Evolutionary conservation across 2,888 invertebrate species (phyloP), one percentile per base, ranked within the genome.

Genomic region (Copidosoma aretas): DNA sequence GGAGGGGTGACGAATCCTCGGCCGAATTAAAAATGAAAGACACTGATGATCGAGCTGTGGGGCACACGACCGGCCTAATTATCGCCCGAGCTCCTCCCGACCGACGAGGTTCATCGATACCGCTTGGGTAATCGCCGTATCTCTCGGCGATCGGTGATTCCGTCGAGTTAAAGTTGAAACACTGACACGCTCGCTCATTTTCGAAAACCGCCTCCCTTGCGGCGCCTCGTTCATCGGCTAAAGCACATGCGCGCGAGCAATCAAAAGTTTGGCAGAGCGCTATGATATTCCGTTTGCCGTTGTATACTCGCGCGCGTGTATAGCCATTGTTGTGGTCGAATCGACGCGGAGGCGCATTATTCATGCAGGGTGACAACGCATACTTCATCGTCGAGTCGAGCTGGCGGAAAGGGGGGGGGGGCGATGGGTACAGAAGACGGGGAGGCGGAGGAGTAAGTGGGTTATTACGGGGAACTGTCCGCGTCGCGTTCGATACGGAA

Each of bases 401-500:
- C n/a, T n/a, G n/a, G n/a, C 32, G 21, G 41, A 12, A 5, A 46
- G 5, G 57, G 25, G 10, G 43, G 4, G 43, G 12, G 43, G 43
- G 12, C 3, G 8, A 3, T 8, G 32, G 32, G 8, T 3, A 8
- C 8, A 8, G 32, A 32, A 51, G 49, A 32, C 25, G 56, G 15
- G n/a, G 19, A 14, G 57, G 24, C 56, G 43, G 51, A 43, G 46
- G 70, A 66, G 76, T 79, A 80, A 80, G 79, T 78, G 78, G 78
- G 77, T 80, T 78, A 78, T 80, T 80, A 80, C 78, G 78, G 78
- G 77, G 78, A 77, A 78, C 77, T 77, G 77, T 79, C 77, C 79
- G 77, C 74, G 74, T 73, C 73, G 74, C 75, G 74, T 77, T 76
- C 77, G 75, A 77, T 73, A 74, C 78, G 80, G 78, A 80, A 80